Base-by-base conservation (phyloP, 2,113 vertebrate genomes). In the Leptobrachium leishanense region DNA sequence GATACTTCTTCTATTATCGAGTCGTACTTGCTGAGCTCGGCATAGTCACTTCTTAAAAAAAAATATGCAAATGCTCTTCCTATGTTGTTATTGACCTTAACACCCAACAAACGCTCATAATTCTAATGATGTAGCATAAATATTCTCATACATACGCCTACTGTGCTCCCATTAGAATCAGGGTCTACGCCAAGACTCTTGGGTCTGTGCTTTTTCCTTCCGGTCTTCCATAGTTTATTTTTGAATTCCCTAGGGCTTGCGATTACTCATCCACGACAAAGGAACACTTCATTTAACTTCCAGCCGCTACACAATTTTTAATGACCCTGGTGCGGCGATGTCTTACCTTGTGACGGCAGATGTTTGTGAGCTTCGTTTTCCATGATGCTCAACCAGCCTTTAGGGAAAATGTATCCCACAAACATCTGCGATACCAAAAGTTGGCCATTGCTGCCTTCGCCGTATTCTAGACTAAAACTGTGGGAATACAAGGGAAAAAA, bases 211-310 rank as follows among this genome's bases (percentile, higher is more conserved):
- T 76, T 67, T 20, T 78, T 70, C 43, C 15, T 40, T 68, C 59
- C 15, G 31, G 46, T 68, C 46, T 79, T 71, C n/a, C 66, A n/a
- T 81, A 41, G 31, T 43, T 62, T 68, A 68, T 43, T 59, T 65
- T 12, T 9, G 57, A 53, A 80, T 67, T 74, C 65, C 53, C 40
- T 54, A 67, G 74, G 67, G 55, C 20, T 54, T 72, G 11, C 20
- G 39, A 39, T 39, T n/a, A 54, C 10, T 40, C 69, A 54, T 43
- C 12, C 12, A 73, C 65, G 72, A 64, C 46, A 64, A 74, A 73
- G 62, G 40, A 75, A 80, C 43, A 42, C 2, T 43, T 68, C 62
- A 43, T 80, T 39, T 53, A 68, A 80, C 31, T 13, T 62, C 6
- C 50, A 74, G 20, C 78, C 64, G 59, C 54, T 44, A 57, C 20